Conservation (phyloP, 2,113 vertebrate genomes). For the Psilopogon haemacephalus region DNA sequence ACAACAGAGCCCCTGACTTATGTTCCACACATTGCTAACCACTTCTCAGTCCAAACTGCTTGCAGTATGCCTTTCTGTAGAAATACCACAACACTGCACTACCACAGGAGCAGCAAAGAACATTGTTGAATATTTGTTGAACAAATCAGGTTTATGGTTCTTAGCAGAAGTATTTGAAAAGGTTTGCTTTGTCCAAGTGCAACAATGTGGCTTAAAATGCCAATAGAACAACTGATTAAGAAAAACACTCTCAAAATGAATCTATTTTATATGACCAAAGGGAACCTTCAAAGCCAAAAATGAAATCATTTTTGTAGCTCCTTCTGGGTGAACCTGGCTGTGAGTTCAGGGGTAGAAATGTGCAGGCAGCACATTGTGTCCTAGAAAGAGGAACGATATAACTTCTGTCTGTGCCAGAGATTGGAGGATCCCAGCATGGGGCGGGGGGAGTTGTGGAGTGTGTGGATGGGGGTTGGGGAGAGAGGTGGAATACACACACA, state of each 20-base stretch:
- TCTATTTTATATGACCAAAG: neutral
- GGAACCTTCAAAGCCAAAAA: neutral
- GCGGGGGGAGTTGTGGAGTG: no score
- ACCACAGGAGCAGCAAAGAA: neutral
- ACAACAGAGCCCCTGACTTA: constrained; percentile 40
- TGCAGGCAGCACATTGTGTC: neutral
- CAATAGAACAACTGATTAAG: neutral
- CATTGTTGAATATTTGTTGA: neutral
- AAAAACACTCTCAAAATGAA: neutral
- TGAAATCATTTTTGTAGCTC: neutral
- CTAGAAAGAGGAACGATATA: neutral
- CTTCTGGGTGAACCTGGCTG: neutral
- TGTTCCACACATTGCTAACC: constrained; percentile 35
- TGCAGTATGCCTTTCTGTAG: neutral
- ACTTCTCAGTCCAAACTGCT: neutral
- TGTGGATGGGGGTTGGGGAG: no score
- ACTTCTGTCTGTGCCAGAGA: neutral
- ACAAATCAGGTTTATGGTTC: neutral
- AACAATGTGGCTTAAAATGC: neutral
- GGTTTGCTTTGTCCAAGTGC: neutral
- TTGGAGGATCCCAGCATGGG: neutral
- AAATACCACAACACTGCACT: neutral
- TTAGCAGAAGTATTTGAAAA: neutral
- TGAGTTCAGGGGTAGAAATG: neutral
- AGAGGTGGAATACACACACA: no score